phyloP scores from a whole-genome alignment of 2,113 vertebrate species.

The Chaetura pelagica region DNA sequence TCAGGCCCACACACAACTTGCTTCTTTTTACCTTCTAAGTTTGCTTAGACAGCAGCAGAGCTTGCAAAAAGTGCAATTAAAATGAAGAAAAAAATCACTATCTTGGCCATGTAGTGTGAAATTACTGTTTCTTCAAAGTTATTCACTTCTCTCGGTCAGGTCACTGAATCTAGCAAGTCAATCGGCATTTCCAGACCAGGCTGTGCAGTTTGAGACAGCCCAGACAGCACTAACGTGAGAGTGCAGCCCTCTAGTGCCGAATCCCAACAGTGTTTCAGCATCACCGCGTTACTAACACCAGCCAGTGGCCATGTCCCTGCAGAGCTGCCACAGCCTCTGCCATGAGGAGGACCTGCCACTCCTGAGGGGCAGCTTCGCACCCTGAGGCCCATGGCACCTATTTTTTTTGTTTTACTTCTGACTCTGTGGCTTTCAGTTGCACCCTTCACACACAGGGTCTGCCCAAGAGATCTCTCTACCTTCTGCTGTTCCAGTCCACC shows the following conservation, averaged over 20 bases:
- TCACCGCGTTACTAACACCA: accelerated
- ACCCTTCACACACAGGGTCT: neutral
- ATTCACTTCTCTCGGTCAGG: neutral
- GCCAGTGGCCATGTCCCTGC: accelerated
- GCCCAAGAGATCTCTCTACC: neutral
- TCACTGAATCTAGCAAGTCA: neutral
- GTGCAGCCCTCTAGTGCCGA: slow-evolving; percentile 39
- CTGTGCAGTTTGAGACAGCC: neutral
- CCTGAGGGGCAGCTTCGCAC: neutral
- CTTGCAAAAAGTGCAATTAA: neutral
- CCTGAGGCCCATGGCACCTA: neutral
- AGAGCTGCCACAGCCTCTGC: neutral
- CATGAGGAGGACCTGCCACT: accelerated
- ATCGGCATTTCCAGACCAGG: neutral
- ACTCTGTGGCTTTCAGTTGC: neutral
- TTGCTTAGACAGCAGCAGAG: neutral
- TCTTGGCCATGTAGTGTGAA: neutral
- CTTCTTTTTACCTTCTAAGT: neutral
- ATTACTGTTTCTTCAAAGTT: neutral
- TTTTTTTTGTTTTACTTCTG: neutral
- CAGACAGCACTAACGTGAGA: neutral
- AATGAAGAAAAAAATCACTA: neutral
- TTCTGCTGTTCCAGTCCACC: neutral
- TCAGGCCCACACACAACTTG: neutral
- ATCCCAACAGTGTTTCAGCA: neutral